These are phyloP conservation scores for Pristis pectinata DNA, from an alignment of 2,797 vertebrate species.

Conservation along the genomic window DNA sequence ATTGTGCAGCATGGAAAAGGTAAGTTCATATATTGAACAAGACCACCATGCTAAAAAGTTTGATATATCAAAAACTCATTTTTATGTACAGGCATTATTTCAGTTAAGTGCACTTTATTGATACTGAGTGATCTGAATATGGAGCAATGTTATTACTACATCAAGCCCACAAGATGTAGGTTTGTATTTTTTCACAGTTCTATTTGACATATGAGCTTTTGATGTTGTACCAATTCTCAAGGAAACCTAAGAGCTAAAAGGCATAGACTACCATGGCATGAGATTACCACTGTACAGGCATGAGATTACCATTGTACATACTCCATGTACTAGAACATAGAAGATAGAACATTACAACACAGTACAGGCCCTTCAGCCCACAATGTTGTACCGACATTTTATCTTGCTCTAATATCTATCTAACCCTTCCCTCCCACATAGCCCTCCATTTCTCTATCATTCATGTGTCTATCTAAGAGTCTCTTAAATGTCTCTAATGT, in stretches of 20 bases:
- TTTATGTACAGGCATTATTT: not conserved
- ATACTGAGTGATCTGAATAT: not conserved
- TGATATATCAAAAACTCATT: not conserved
- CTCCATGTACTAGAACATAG: too few species aligned
- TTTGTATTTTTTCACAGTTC: not conserved
- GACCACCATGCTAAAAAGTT: not conserved
- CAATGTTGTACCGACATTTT: too few species aligned
- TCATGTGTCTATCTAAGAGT: too few species aligned
- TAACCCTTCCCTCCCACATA: too few species aligned
- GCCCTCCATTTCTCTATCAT: too few species aligned
- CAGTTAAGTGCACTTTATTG: not conserved
- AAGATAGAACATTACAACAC: too few species aligned
- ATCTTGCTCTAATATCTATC: too few species aligned
- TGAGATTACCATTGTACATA: not conserved
- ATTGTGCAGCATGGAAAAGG: not conserved
- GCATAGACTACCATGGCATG: not conserved
- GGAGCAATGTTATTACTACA: not conserved
- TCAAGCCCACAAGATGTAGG: not conserved
- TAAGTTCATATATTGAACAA: not conserved
- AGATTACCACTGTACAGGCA: too few species aligned
- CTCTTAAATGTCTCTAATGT: too few species aligned
- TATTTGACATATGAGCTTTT: not conserved
- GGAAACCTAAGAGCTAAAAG: not conserved
- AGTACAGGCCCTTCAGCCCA: too few species aligned
- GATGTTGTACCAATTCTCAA: not conserved